A percentile compares a stretch with the other conserved stretches of the same genome.
phyloP scores from a whole-genome alignment of 1,140 invertebrate genomes.

The Drosophila persimilis region DNA sequence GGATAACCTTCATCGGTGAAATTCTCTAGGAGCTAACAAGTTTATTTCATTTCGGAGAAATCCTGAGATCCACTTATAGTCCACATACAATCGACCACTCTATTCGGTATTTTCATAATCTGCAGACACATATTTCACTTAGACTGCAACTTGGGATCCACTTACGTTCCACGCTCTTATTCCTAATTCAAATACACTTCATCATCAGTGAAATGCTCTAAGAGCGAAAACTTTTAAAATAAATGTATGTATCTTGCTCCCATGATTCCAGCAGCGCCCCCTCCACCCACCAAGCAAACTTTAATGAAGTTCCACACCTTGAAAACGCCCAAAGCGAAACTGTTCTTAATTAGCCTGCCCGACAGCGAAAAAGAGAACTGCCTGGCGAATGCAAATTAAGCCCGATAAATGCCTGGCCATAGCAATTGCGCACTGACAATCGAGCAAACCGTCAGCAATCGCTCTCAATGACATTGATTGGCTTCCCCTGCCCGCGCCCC shows the following conservation, averaged over 20 bases:
- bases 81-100: too few relatives aligned
- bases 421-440: conserved; percentile 7
- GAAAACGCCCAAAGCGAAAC: neutral
- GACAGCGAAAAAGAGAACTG: conserved; percentile 24
- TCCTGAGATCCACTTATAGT: too few relatives aligned
- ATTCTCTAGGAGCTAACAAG: neutral
- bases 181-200: neutral
- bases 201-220: too few relatives aligned
- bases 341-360: conserved; percentile 15
- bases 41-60: neutral
- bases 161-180: neutral
- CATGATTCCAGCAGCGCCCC: too few relatives aligned
- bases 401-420: conserved; percentile 28
- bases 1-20: too few relatives aligned
- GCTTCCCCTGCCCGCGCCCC: conserved; percentile 39
- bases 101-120: too few relatives aligned
- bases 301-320: conserved; percentile 5
- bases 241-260: neutral
- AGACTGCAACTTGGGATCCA: neutral
- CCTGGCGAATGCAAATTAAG: conserved; percentile 38
- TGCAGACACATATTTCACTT: too few relatives aligned
- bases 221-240: too few relatives aligned
- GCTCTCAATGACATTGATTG: conserved; percentile 66
- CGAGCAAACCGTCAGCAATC: conserved; percentile 22
- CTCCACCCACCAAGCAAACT: too few relatives aligned